Percentiles rank a stretch among this genome's conserved stretches.
Conservation (phyloP, 1,140 invertebrate species). For the Macrosteles quadrilineatus region DNA sequence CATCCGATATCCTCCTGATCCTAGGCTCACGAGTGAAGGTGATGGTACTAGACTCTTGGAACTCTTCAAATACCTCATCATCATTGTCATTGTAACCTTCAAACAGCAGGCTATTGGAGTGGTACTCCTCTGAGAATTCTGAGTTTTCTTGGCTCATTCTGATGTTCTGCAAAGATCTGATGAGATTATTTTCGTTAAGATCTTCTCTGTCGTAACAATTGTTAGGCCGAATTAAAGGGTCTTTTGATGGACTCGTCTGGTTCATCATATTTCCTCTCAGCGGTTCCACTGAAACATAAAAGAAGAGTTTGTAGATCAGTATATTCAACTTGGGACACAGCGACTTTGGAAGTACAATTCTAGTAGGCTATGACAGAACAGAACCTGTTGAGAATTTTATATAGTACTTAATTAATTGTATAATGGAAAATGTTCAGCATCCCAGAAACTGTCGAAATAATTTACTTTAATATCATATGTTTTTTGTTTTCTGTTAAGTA, state of each 20-base stretch:
- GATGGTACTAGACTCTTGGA: background rate
- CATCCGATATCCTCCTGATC: conserved; percentile 40
- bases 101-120: conserved; percentile 2
- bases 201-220: background rate
- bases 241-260: background rate
- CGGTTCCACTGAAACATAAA: background rate
- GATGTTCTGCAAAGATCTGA: background rate
- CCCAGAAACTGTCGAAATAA: no score
- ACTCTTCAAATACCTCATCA: conserved; percentile 40
- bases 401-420: no score
- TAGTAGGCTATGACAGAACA: no score
- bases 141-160: background rate
- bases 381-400: no score
- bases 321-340: no score
- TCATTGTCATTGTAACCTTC: conserved; percentile 1
- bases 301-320: no score
- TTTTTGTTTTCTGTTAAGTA: no score
- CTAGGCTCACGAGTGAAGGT: conserved; percentile 26
- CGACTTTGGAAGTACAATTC: no score
- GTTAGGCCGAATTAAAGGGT: background rate
- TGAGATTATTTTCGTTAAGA: background rate
- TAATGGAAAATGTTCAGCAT: no score
- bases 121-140: conserved; percentile 3
- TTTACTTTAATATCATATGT: no score
- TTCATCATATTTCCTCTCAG: background rate